Conservation (phyloP, 2,113 vertebrate genomes). For the Centropus bengalensis region DNA sequence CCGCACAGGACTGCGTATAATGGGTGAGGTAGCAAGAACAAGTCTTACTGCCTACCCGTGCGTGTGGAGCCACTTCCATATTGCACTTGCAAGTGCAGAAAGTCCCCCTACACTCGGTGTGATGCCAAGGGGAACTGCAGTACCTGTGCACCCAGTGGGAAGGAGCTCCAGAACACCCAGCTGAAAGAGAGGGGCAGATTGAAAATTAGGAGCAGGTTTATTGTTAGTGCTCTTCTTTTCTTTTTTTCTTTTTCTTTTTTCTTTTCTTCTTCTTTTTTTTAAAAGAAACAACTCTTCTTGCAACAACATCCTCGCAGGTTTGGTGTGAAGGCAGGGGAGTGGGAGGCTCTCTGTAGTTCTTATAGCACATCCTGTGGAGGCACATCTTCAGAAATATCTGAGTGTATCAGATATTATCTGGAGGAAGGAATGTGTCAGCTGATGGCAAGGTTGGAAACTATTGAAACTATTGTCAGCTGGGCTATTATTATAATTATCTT, state of each 20-base stretch:
- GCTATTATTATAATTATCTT: constrained; percentile 5
- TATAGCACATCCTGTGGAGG: not conserved
- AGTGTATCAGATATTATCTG: constrained; percentile 38
- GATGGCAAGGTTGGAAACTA: constrained; percentile 9
- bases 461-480: constrained; percentile 26
- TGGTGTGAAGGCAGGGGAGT: not conserved
- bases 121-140: not conserved
- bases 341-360: not conserved
- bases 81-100: not conserved
- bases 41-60: not conserved
- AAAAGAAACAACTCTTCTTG: not conserved
- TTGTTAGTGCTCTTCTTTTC: not conserved
- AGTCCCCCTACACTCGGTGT: accelerated
- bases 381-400: constrained; percentile 19
- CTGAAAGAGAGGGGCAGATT: not conserved
- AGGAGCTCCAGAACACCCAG: not conserved
- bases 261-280: too few relatives aligned
- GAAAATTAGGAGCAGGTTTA: not conserved
- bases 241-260: too few relatives aligned
- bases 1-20: not conserved
- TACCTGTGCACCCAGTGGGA: not conserved
- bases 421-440: constrained; percentile 48
- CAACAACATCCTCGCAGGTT: not conserved
- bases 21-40: not conserved
- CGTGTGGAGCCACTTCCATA: not conserved